Base-by-base conservation (phyloP, 2,797 vertebrate genomes). In the Premnoplex brunnescens region DNA sequence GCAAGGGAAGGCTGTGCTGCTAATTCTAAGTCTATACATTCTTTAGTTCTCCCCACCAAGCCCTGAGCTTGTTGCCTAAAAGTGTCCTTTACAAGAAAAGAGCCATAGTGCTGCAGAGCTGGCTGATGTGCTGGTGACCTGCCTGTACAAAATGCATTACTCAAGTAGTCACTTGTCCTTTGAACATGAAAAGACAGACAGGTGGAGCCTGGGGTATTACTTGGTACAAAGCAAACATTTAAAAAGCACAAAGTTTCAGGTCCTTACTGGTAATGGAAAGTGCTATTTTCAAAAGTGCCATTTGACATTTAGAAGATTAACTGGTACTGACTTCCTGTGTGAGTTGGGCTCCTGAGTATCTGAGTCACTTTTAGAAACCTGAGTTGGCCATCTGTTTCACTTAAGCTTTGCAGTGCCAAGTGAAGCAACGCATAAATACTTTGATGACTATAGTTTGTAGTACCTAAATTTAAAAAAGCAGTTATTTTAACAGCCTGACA, bases 231-330 rank as follows among this genome's bases (percentile, higher is more conserved):
- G 79, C 67, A 93, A 95, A 92, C 79, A 66, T 94, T 92, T 92
- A 41, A 69, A 91, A 85, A 95, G 73, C 91, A 55, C 79, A 2
- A 23, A 76, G 62, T 82, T 95, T 79, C 81, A 7, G 52, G 77
- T 49, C 88, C 71, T 91, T 49, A 8, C 87, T 91, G 88, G 76
- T 89, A 94, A 90, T 79, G 80, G 91, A 93, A 96, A 91, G 89
- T 95, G 78, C 83, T 91, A 18, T 95, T 95, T 96, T 96, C 92
- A 75, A 75, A 92, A 93, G 79, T 89, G 91, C 89, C 82, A 37
- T 94, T 84, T 96, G 95, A 96, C 87, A 91, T 94, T 96, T 94
- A 44, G 85, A 95, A 92, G 89, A 94, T 96, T 83, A 97, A 88
- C 79, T 93, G 78, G 85, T 89, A 82, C 92, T 93, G 91, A 90